Base-by-base conservation (phyloP, 2,888 invertebrate genomes). In the Crepidodera aurea region DNA sequence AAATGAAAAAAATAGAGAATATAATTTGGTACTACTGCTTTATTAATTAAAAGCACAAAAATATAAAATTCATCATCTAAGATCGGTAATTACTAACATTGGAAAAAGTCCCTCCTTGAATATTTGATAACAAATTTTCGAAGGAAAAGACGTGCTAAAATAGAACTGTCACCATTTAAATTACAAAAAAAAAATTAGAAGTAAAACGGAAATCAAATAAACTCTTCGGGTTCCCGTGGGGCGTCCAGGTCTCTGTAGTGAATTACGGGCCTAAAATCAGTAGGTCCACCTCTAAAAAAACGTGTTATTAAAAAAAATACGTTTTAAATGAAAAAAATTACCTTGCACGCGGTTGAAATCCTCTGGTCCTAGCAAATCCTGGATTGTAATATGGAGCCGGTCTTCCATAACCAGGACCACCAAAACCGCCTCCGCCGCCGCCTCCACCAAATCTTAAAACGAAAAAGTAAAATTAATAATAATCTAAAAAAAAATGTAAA, bases 191-290 rank as follows among this genome's bases (percentile, higher is more conserved):
- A 46, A 46, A 25, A 55, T n/a, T 51, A 60, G 32, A 50, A 46
- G 16, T 22, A 12, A 10, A 27, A 2, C 3, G 12, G n/a, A 10
- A 59, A 54, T 63, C 88, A 91, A 74, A 91, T 85, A 83, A 92
- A 92, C 82, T 93, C 93, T 82, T 93, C 92, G 70, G 93, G 92
- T 83, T 94, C 94, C 81, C 93, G 88, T 68, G 94, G 94, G 71
- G 94, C 94, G 83, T 95, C 95, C 85, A 95, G 87, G 84, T 95
- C 95, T 81, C 94, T 87, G 85, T 95, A 95, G 84, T 94, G 93
- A 80, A 94, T 92, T 79, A 94, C 90, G 75, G 93, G 92, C 78
- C 94, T 89, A 84, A 90, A 92, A 81, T 94, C 93, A 76, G 87
- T 88, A 34, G 82, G 81, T 78, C 86, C 87, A 83, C 92, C 90